Percentiles rank a stretch among this genome's conserved stretches.
phyloP scores from a whole-genome alignment of 2,113 vertebrate species.

The Ophiodon elongatus region DNA sequence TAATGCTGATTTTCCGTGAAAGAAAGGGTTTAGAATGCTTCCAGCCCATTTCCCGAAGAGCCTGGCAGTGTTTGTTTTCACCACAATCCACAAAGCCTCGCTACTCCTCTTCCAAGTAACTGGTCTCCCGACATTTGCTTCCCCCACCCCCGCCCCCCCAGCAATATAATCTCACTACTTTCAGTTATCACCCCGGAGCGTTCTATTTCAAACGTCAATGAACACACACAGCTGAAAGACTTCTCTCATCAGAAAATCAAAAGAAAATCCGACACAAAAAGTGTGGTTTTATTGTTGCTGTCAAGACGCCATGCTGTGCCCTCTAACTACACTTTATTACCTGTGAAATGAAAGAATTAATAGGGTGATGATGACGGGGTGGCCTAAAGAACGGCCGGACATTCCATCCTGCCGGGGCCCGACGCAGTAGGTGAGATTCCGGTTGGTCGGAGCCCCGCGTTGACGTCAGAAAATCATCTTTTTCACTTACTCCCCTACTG shows the following conservation, averaged over 20 bases:
- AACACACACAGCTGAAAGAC: conserved; percentile 47
- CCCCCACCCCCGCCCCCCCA: neutral
- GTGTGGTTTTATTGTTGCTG: conserved; percentile 66
- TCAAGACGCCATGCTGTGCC: conserved; percentile 57
- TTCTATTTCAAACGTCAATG: conserved; percentile 42
- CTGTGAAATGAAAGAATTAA: conserved; percentile 84
- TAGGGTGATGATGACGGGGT: conserved; percentile 72
- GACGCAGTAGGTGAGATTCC: conserved; percentile 41
- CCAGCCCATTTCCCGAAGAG: neutral
- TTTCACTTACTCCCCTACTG: conserved; percentile 64
- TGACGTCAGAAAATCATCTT: conserved; percentile 62
- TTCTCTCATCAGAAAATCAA: conserved; percentile 67
- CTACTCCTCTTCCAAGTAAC: conserved; percentile 28
- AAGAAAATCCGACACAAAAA: conserved; percentile 32
- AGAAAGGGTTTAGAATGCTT: neutral
- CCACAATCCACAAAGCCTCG: conserved; percentile 6
- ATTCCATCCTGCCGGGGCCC: conserved; percentile 37
- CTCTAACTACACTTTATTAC: conserved; percentile 80
- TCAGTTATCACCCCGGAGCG: conserved; percentile 22
- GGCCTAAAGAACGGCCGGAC: conserved; percentile 45
- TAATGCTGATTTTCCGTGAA: neutral
- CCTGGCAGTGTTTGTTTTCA: conserved; percentile 21
- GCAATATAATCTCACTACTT: conserved; percentile 45
- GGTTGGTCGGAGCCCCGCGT: conserved; percentile 46
- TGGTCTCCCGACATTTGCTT: conserved; percentile 30